Conservation (phyloP, 2,888 invertebrate species). For the Euzophera pinguis region DNA sequence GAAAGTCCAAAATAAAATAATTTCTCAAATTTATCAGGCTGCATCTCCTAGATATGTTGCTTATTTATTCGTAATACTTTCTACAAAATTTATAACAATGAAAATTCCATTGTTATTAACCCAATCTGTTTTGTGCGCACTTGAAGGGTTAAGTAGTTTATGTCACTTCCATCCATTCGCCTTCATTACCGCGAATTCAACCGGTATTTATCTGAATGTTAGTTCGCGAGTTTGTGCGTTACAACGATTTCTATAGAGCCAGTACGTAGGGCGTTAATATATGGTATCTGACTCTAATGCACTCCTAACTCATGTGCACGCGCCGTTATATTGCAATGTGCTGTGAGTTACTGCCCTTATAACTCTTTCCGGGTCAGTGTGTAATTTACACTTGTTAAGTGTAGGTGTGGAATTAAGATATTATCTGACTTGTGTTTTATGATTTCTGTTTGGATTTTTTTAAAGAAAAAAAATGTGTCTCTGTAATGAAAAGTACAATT, state of each 20-base stretch:
- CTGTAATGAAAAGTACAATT: too few relatives aligned
- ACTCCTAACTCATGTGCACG: conserved; percentile 70
- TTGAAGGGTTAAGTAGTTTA: too few relatives aligned
- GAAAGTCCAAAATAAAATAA: too few relatives aligned
- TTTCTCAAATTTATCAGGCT: too few relatives aligned
- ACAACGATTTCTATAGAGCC: conserved; percentile 51
- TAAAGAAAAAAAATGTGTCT: too few relatives aligned
- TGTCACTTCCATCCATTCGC: not conserved
- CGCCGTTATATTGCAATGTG: conserved; percentile 53
- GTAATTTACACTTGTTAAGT: conserved; percentile 7
- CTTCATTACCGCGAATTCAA: conserved; percentile 16
- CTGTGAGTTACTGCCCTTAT: conserved; percentile 45
- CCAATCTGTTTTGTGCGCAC: too few relatives aligned
- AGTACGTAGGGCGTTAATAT: conserved; percentile 60
- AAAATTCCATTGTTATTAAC: too few relatives aligned
- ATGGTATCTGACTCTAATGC: conserved; percentile 73
- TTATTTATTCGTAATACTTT: too few relatives aligned
- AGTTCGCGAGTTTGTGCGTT: conserved; percentile 36
- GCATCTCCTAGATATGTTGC: too few relatives aligned
- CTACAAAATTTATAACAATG: too few relatives aligned
- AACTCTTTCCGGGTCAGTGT: conserved; percentile 21
- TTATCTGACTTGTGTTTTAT: too few relatives aligned
- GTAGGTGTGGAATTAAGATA: not conserved
- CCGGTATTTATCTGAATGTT: conserved; percentile 42
- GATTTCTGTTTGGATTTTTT: too few relatives aligned